These are phyloP conservation scores for Eupithecia dodoneata DNA, from an alignment of 2,888 invertebrate species.

Conservation along the genomic window DNA sequence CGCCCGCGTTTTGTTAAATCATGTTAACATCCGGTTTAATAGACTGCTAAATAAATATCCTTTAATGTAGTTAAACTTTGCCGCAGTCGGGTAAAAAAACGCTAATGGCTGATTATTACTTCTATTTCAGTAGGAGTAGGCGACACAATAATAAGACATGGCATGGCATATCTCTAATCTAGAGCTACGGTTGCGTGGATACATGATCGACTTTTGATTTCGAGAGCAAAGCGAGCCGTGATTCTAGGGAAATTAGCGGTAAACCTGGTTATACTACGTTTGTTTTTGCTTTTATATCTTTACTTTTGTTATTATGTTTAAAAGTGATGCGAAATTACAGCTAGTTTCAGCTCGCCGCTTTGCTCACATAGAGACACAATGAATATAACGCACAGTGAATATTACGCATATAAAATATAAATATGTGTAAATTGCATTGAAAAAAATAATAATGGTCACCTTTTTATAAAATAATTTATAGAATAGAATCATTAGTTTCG, in stretches of 20 bases:
- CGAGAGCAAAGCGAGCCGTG: conserved; percentile 41
- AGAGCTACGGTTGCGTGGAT: conserved; percentile 36
- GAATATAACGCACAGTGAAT: neutral
- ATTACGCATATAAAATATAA: neutral
- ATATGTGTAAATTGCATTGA: neutral
- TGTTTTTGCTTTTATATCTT: neutral
- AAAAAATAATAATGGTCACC: too few relatives aligned
- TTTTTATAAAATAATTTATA: too few relatives aligned
- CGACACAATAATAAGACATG: neutral
- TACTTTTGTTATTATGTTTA: neutral
- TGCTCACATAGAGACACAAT: neutral
- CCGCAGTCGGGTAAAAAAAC: neutral
- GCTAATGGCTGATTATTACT: neutral
- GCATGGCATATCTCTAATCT: conserved; percentile 33
- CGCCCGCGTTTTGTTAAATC: too few relatives aligned
- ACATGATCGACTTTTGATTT: conserved; percentile 56
- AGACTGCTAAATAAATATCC: too few relatives aligned
- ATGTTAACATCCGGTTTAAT: too few relatives aligned
- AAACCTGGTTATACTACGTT: conserved; percentile 5
- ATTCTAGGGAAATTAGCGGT: conserved; percentile 38
- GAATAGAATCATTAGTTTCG: neutral
- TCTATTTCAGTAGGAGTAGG: neutral
- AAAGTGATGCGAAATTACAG: neutral
- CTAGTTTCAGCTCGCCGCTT: neutral
- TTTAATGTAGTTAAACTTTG: neutral